Evolutionary conservation across 2,888 invertebrate species (phyloP), one percentile per base, ranked within the genome.

Genomic region (Diloba caeruleocephala): DNA sequence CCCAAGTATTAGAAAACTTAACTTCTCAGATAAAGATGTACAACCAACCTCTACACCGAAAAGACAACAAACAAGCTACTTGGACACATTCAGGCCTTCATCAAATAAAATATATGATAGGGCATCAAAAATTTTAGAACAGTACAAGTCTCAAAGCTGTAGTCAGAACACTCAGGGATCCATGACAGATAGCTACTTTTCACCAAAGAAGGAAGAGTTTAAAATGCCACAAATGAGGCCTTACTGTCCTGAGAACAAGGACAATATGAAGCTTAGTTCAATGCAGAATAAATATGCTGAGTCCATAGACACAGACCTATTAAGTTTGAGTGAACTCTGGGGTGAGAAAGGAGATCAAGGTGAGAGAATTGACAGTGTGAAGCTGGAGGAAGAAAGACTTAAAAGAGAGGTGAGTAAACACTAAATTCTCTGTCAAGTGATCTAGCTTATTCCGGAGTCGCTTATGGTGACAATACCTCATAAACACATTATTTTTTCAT

Each of bases 301-400:
- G 36, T 84, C 89, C 2, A 87, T 93, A 50, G 92, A 93, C 51
- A 90, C 92, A 14, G 93, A 92, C 60, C 69, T 94, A 57, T 75
- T 94, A 57, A 94, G 96, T 71, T 90, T 96, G 54, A 94, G 95
- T 31, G 95, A 96, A 72, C 88, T 96, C 43, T 96, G 96, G 96
- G 95, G 94, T 56, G 92, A 82, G 73, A 93, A 78, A 63, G 85
- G 79, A 51, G 90, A 82, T 49, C 62, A 65, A 31, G 81, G 72
- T 54, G 92, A 85, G 38, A 84, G 81, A 55, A 85, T 84, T 10
- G 91, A 92, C 1, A 89, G 85, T 44, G 71, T 83, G 1, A 95
- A 95, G 76, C 84, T 97, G 1, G 96, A 97, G 78, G 97, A 97
- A 82, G 97, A 97, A 81, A 95, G 95, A 76, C 88, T 96, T 28